Conservation (phyloP, 1,140 invertebrate genomes). For the Drosophila arizonae region DNA sequence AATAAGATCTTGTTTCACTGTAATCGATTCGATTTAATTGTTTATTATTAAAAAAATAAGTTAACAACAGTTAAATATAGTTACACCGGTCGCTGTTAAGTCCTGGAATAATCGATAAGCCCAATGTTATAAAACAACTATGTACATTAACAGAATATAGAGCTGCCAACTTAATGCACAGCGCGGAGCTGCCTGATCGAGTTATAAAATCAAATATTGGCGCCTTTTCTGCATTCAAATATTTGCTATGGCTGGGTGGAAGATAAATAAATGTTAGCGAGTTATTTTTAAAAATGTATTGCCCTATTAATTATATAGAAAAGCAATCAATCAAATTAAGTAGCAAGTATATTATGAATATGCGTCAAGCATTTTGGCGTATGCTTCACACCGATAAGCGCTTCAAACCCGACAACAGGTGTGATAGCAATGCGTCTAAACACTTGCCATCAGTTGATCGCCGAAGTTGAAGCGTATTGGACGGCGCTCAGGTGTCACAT, state of each 20-base stretch:
- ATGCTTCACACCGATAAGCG: conserved; percentile 45
- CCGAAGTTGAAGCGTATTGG: conserved; percentile 51
- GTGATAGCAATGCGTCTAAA: conserved; percentile 24
- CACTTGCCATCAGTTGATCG: conserved; percentile 56
- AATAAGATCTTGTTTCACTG: no score
- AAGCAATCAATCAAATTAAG: conserved; percentile 23
- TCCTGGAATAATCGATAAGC: conserved; percentile 9
- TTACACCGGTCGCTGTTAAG: background rate
- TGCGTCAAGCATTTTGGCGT: conserved; percentile 6
- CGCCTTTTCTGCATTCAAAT: conserved; percentile 12
- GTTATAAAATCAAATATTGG: background rate
- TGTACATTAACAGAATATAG: background rate
- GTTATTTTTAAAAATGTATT: background rate
- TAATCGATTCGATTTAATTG: background rate
- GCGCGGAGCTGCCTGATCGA: background rate
- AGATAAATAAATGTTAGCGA: background rate
- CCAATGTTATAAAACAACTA: background rate
- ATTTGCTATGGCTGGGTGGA: no score
- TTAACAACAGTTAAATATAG: background rate
- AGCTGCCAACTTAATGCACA: conserved; percentile 25
- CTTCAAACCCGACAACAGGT: conserved; percentile 25
- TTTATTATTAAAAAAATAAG: background rate
- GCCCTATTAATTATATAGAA: background rate
- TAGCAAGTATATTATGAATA: conserved; percentile 4
- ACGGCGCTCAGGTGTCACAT: conserved; percentile 22